Evolutionary conservation across 64 coral and sea anemone genomes (phyloP), one percentile per base, ranked within the genome.

Genomic region (Platygyra sinensis): DNA sequence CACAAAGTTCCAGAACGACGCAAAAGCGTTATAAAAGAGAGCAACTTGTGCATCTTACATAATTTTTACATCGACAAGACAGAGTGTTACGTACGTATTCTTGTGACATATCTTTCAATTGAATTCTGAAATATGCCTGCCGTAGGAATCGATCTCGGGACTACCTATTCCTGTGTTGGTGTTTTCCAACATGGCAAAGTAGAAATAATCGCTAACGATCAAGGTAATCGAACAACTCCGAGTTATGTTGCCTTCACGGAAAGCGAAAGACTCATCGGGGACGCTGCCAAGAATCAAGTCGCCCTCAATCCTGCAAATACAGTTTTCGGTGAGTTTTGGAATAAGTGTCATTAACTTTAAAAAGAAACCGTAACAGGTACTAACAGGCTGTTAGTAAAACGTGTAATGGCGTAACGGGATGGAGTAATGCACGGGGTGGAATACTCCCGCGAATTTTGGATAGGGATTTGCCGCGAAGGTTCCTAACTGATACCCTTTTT

Each of bases 171-270:
- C 33, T 92, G 94, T 89, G 94, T 95, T 86, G 94, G 89, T 55
- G 89, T 95, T 72, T 92, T 89, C 27, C 94, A 89, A 84, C 89
- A 95, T 42, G 86, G 90, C 29, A 95, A 95, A 79, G 94, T 95
- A 15, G 94, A 95, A 92, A 92, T 95, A 64, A 95, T 95, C 30
- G 94, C 93, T 8, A 95, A 95, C 77, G 93, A 95, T 60, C 93
- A 91, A 71, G 93, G 89, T 51, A 95, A 95, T 33, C 74, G 93
- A 67, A 95, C 93, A 3, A 95, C 93, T 65, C 93, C 93, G 13
- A 95, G 93, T 83, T 91, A 95, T 69, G 89, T 95, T 22, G 94
- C 94, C 39, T 95, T 95, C 77, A 95, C 65, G 7, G 90, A 96
- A 25, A 86, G 31, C 29, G 94, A 92, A 62, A 74, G 94, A 50